Evolutionary conservation across 2,113 vertebrate genomes (phyloP).

Genomic region (Oryzias woworae): DNA sequence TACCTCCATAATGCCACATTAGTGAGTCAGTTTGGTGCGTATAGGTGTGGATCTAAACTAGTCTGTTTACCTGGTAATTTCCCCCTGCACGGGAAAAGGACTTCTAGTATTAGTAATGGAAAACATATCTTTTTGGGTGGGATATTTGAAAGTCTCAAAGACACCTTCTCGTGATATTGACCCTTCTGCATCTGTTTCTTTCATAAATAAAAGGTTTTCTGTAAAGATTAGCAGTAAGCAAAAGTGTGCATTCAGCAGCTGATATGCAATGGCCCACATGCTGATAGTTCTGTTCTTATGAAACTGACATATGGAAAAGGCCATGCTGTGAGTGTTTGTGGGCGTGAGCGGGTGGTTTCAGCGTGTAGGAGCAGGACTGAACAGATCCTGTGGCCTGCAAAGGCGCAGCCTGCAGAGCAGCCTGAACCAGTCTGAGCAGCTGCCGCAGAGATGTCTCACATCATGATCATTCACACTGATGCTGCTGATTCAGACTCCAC

Average conservation of each 20-base stretch:
- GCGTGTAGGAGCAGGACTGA: background rate
- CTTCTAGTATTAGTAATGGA: background rate
- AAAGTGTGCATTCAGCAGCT: no score
- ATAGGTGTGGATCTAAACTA: background rate
- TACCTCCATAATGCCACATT: background rate
- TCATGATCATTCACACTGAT: conserved; percentile 51
- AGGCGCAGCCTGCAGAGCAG: conserved; percentile 15
- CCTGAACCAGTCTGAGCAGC: conserved; percentile 45
- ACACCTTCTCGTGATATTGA: no score
- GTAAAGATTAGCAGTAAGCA: no score
- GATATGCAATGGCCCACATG: no score
- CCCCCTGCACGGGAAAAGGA: background rate
- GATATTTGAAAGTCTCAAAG: no score
- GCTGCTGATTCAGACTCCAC: conserved; percentile 56
- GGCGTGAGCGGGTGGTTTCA: background rate
- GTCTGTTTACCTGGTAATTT: background rate
- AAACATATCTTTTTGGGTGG: no score
- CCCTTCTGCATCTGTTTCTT: no score
- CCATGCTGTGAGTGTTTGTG: background rate
- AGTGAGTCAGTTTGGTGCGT: background rate
- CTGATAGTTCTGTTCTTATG: no score
- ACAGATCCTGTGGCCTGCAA: conserved; percentile 12
- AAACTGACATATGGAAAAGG: no score
- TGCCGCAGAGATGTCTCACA: conserved; percentile 56
- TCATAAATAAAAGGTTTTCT: no score